Conservation (phyloP, 2,113 vertebrate species). For the Boulengeromyrus knoepffleri region DNA sequence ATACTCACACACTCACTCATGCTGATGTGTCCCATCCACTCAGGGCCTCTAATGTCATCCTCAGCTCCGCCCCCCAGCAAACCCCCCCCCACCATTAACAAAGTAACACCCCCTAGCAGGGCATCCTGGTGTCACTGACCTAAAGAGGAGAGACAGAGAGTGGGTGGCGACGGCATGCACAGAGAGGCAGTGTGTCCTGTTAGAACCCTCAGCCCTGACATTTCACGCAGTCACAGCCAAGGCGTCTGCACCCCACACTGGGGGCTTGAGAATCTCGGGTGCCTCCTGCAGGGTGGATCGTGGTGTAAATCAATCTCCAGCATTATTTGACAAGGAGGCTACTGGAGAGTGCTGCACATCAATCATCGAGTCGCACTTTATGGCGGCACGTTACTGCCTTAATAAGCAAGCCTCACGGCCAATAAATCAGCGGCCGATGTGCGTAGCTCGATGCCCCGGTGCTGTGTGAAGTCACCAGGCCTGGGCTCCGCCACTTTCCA, state of each 20-base stretch:
- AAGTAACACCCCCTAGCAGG: no score
- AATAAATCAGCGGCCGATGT: constrained; percentile 21
- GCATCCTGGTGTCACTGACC: no score
- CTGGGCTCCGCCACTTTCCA: no score
- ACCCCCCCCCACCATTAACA: no score
- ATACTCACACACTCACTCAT: not conserved
- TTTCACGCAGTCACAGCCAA: not conserved
- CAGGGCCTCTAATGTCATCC: not conserved
- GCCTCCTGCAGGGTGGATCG: not conserved
- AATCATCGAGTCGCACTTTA: constrained; percentile 13
- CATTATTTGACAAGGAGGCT: not conserved
- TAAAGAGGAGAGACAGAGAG: constrained; percentile 90
- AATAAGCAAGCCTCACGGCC: constrained; percentile 30
- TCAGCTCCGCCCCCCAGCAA: not conserved
- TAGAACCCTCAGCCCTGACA: constrained; percentile 10
- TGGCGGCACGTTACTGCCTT: constrained; percentile 24
- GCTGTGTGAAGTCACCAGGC: not conserved
- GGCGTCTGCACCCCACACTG: not conserved
- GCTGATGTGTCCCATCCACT: not conserved
- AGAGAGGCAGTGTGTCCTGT: constrained; percentile 82
- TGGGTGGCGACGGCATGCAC: constrained; percentile 79
- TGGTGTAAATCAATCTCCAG: not conserved
- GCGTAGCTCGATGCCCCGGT: not conserved
- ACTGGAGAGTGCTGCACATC: not conserved
- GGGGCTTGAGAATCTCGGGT: not conserved